A percentile compares a stretch with the other conserved stretches of the same genome.
Conservation (phyloP, 1,140 invertebrate species). For the Idris sp. region DNA sequence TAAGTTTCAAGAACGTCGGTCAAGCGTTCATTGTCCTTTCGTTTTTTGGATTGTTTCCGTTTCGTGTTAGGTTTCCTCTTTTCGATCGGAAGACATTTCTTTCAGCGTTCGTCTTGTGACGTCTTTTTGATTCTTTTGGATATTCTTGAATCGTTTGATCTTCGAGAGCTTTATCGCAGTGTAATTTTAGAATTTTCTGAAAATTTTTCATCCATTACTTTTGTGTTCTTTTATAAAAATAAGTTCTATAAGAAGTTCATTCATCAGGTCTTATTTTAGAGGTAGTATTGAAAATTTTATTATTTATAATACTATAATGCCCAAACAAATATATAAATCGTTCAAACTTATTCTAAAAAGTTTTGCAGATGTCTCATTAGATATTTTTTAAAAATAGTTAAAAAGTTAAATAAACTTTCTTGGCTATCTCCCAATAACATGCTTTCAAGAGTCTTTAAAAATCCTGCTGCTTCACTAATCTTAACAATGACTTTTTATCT, state of each 20-base stretch:
- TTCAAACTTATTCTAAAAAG: too few relatives aligned
- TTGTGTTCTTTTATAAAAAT: too few relatives aligned
- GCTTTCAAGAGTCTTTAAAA: constrained; percentile 94
- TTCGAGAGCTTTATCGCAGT: too few relatives aligned
- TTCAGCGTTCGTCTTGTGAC: constrained; percentile 91
- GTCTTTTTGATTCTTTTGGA: constrained; percentile 96
- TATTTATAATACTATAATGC: too few relatives aligned
- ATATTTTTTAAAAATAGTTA: constrained; percentile 92
- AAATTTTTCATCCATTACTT: too few relatives aligned
- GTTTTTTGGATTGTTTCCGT: constrained; percentile 87
- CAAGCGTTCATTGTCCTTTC: constrained; percentile 90
- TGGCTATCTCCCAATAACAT: constrained; percentile 96
- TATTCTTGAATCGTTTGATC: constrained; percentile 78
- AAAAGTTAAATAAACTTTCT: constrained; percentile 96
- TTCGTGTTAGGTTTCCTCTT: constrained; percentile 83
- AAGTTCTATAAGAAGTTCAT: too few relatives aligned
- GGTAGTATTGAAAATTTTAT: not conserved
- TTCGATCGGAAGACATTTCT: constrained; percentile 84
- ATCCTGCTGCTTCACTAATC: constrained; percentile 94
- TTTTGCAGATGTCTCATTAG: not conserved
- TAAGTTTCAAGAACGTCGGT: constrained; percentile 89
- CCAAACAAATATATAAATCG: too few relatives aligned
- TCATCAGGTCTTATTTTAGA: too few relatives aligned
- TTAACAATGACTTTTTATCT: constrained; percentile 89
- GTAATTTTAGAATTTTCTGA: too few relatives aligned